Evolutionary conservation across 2,888 invertebrate genomes (phyloP).

Genomic region (Augiades crinisus): DNA sequence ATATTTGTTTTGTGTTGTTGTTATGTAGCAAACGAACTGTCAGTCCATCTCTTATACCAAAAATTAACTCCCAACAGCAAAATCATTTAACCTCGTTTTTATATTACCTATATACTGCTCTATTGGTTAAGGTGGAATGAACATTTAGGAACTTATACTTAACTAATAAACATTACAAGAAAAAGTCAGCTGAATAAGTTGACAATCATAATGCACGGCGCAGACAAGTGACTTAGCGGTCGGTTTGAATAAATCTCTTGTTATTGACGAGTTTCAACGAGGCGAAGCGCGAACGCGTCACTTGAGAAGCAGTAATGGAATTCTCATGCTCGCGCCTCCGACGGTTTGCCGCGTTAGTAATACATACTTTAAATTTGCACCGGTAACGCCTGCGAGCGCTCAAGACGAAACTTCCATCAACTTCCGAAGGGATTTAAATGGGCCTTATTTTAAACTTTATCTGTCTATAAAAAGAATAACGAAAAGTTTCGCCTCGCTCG

Average conservation of each 20-base stretch:
- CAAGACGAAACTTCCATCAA: constrained; percentile 62
- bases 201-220: background rate
- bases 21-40: no score
- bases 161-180: no score
- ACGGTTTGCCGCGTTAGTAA: constrained; percentile 68
- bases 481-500: constrained; percentile 13
- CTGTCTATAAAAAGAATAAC: constrained; percentile 23
- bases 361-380: constrained; percentile 78
- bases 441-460: constrained; percentile 44
- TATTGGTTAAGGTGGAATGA: no score
- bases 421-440: constrained; percentile 65
- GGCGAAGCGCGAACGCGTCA: constrained; percentile 54
- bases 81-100: no score
- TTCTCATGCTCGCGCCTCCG: constrained; percentile 72
- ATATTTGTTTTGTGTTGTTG: no score
- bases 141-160: no score
- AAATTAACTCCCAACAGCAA: no score
- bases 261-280: constrained; percentile 39
- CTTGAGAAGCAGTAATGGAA: constrained; percentile 72
- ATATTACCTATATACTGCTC: no score
- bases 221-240: constrained; percentile 33
- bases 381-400: constrained; percentile 66
- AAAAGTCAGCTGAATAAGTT: background rate
- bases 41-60: no score
- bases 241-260: constrained; percentile 50